Conservation (phyloP, 37 sponge, comb jelly and placozoan genomes). For the Trichoplax adhaerens region DNA sequence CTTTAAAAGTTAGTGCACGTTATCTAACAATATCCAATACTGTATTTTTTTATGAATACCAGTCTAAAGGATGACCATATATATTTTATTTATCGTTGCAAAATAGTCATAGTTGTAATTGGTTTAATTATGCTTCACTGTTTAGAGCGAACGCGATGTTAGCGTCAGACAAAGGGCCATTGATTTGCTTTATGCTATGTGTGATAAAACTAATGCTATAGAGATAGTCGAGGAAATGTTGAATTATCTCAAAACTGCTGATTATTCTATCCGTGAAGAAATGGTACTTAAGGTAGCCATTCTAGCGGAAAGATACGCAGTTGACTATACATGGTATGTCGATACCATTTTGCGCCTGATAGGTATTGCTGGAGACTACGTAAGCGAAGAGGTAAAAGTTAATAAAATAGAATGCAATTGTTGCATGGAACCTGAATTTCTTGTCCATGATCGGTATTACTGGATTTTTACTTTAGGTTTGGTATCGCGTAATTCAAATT, state of each 20-base stretch:
- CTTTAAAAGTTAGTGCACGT: constrained; percentile 38
- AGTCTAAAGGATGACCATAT: too few relatives aligned
- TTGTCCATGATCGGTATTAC: neutral
- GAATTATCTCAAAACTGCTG: constrained; percentile 71
- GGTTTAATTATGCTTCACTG: neutral
- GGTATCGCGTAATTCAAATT: constrained; percentile 89
- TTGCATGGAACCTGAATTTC: neutral
- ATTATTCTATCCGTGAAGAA: constrained; percentile 80
- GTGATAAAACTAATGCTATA: constrained; percentile 71
- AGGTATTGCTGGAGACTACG: constrained; percentile 81
- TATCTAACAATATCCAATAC: too few relatives aligned
- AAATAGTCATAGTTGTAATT: too few relatives aligned
- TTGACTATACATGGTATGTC: constrained; percentile 84
- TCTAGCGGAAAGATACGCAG: constrained; percentile 85
- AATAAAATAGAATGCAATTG: neutral
- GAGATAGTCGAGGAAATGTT: constrained; percentile 69
- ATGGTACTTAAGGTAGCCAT: constrained; percentile 91
- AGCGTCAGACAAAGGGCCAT: constrained; percentile 83
- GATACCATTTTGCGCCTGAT: constrained; percentile 83
- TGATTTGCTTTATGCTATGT: constrained; percentile 92
- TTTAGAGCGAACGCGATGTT: constrained; percentile 70
- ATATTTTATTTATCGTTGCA: neutral
- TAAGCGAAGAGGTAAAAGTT: constrained; percentile 65
- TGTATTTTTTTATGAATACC: too few relatives aligned
- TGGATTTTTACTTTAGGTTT: constrained; percentile 25